Base-by-base conservation (phyloP, 2,113 vertebrate species). In the Nothocercus julius region DNA sequence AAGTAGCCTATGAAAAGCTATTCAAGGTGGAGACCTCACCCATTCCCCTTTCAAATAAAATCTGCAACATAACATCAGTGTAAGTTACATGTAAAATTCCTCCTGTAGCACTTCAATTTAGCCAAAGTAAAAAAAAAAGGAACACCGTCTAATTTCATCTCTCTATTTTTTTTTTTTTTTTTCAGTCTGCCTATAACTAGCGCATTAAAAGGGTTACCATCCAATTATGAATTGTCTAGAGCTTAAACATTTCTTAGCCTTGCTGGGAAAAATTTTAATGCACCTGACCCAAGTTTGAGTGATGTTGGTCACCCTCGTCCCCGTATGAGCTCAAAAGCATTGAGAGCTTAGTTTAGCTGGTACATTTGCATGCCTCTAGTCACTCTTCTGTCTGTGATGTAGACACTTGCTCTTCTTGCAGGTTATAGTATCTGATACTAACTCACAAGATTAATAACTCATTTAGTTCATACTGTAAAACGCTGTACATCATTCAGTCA, bases 351-450 rank as follows among this genome's bases (percentile, higher is more conserved):
- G 8, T 11, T 47, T 56, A 30, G 54, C 9, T 47, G 8, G 21
- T 47, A 68, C 9, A 32, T 32, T 20, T 7, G 21, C 16, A 21
- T 24, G 21, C 13, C 32, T 68, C 13, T 15, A 68, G 34, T 47
- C 32, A 25, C 32, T 21, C n/a, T 51, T 70, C 24, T 76, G 17
- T 69, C 34, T 45, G 38, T 56, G 47, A 51, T 45, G 82, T 1
- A 85, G 28, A 87, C 1, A 45, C 36, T 42, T 72, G n/a, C 36
- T 76, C 0, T 12, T 75, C 38, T 62, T 83, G 9, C 32, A 2
- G 3, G 22, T 54, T 2, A 5, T 13, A 72, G 16, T 5, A 11
- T 0, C 1, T 1, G 13, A 24, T 36, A 40, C 13, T 70, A 84
- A 58, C 38, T 89, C 45, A 21, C 17, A 59, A 40, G 20, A 3